Evolutionary conservation across 2,888 invertebrate species (phyloP), one percentile per base, ranked within the genome.

Genomic region (Nesidiocoris tenuis): DNA sequence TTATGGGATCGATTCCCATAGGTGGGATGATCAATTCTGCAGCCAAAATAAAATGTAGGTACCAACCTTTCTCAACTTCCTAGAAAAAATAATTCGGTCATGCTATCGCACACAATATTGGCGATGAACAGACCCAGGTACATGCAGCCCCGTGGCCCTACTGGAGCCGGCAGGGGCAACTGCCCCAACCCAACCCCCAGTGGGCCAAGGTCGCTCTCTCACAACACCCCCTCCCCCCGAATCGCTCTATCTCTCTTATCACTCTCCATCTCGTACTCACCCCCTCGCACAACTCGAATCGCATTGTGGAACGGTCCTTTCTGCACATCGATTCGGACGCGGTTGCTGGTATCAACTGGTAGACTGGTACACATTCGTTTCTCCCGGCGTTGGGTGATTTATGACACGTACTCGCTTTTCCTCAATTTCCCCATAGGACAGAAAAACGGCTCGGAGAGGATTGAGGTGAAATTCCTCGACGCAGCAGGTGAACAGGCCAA

Each of bases 191-290:
- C 39, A n/a, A 61, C 54, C n/a, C n/a, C 63, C 72, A 72, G 22
- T 72, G 61, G 72, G 72, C 72, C 72, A 72, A 72, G 72, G 72
- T 72, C 72, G 72, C 39, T 24, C 72, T 25, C 61, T 61, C 72
- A 72, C 61, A 61, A 72, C 17, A 21, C 72, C 12, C 61, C n/a
- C 61, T 54, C 7, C 2, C 25, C 16, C 12, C 39, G 23, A 17
- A 61, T 5, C 71, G 5, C 25, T 18, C 23, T 9, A n/a, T 19
- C 23, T 59, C 9, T 16, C 39, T 9, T 23, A 61, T 5, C 71
- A 16, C 25, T 54, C 23, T 39, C 17, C 17, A 19, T 17, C 21
- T 18, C 5, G 18, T 55, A 19, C 5, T n/a, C 59, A 7, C 59
- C 59, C 59, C 3, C 59, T 3, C 59, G 7, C 59, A 17, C 59